Conservation (phyloP, 2,113 vertebrate species). For the Solea solea region DNA sequence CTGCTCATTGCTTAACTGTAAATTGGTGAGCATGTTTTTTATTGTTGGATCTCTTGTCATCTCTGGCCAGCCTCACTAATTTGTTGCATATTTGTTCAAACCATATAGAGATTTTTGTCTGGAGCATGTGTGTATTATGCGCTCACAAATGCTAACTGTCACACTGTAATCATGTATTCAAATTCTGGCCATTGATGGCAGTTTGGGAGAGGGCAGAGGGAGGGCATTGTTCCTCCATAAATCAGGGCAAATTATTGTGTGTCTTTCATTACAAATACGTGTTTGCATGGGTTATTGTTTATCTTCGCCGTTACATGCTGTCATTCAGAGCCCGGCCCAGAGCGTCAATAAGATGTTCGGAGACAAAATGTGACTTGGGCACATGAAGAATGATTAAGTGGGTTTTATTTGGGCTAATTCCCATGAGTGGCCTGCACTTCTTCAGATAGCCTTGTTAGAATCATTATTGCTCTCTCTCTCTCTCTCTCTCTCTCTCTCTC, state of each 20-base stretch:
- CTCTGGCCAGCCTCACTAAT: conserved; percentile 40
- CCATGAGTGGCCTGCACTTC: conserved; percentile 23
- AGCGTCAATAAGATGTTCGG: conserved; percentile 45
- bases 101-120: conserved; percentile 46
- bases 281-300: conserved; percentile 20
- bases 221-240: conserved; percentile 43
- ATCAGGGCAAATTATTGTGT: conserved; percentile 32
- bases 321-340: conserved; percentile 38
- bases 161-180: conserved; percentile 51
- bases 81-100: conserved; percentile 59
- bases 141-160: conserved; percentile 42
- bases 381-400: conserved; percentile 44
- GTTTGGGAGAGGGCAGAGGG: conserved; percentile 39
- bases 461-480: conserved; percentile 6
- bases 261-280: neutral
- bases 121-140: conserved; percentile 33
- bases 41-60: conserved; percentile 42
- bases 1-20: conserved; percentile 20
- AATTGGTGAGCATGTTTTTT: conserved; percentile 54
- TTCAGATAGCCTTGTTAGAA: conserved; percentile 39
- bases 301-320: conserved; percentile 1
- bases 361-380: conserved; percentile 32
- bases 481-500: conserved; percentile 8
- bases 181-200: conserved; percentile 50
- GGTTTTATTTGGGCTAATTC: conserved; percentile 50